A percentile compares a stretch with the other conserved stretches of the same genome.
These are phyloP conservation scores for Caiman crocodilus DNA, from an alignment of 2,797 vertebrate species.

Conservation along the genomic window DNA sequence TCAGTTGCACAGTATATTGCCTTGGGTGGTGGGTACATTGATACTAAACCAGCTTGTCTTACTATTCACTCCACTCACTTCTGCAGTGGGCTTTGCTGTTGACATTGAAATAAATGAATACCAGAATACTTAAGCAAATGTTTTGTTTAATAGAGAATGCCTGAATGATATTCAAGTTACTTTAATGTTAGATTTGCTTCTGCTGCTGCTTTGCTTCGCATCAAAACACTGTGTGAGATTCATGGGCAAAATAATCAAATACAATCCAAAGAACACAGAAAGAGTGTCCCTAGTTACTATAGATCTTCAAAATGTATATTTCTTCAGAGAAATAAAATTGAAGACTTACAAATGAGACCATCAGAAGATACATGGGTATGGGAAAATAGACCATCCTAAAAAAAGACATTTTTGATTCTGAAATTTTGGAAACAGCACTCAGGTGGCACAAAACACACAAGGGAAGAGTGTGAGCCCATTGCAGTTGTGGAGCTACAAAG, in stretches of 20 bases:
- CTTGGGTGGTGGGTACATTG: conserved; percentile 65
- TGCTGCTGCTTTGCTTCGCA: conserved; percentile 50
- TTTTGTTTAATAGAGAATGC: conserved; percentile 71
- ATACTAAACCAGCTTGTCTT: conserved; percentile 62
- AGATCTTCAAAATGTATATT: conserved; percentile 43
- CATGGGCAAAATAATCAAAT: conserved; percentile 69
- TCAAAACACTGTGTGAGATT: conserved; percentile 70
- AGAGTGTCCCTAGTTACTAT: conserved; percentile 55
- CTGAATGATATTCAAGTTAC: conserved; percentile 65
- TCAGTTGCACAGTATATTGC: conserved; percentile 75
- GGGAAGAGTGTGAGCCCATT: neutral
- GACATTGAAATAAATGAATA: conserved; percentile 74
- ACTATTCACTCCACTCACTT: conserved; percentile 65
- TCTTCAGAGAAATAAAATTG: conserved; percentile 62
- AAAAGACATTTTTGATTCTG: neutral
- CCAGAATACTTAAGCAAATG: conserved; percentile 74
- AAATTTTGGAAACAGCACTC: neutral
- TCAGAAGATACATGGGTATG: neutral
- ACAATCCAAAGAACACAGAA: conserved; percentile 52
- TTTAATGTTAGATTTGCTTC: conserved; percentile 64
- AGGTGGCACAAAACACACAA: neutral
- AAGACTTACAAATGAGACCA: conserved; percentile 11
- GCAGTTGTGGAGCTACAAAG: neutral
- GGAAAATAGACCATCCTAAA: neutral
- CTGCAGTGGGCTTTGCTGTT: conserved; percentile 68